Conservation (phyloP, 2,113 vertebrate genomes). For the Choloepus hoffmanni region DNA sequence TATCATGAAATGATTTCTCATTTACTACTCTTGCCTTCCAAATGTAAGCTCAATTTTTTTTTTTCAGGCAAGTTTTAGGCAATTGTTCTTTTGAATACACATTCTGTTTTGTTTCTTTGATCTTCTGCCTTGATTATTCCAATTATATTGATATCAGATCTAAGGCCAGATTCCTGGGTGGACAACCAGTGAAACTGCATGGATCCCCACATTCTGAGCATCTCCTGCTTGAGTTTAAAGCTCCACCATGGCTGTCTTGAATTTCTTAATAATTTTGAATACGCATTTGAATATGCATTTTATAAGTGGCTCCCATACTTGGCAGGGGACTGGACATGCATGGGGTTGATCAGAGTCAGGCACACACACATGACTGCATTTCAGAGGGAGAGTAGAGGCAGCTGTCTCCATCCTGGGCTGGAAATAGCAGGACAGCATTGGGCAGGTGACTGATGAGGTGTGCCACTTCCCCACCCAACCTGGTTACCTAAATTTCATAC, state of each 20-base stretch:
- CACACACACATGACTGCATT: accelerated
- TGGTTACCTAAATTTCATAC: background rate
- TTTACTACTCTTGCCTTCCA: background rate
- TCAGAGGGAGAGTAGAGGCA: background rate
- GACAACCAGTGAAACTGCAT: accelerated
- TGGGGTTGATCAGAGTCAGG: background rate
- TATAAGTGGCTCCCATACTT: background rate
- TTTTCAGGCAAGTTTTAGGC: background rate
- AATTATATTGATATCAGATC: background rate
- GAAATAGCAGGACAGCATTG: accelerated
- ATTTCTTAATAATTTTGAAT: background rate
- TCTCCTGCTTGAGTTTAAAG: background rate
- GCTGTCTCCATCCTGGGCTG: background rate
- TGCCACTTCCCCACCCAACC: background rate
- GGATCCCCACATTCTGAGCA: background rate
- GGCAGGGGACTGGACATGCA: too few relatives aligned
- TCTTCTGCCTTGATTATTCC: background rate
- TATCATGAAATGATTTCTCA: background rate
- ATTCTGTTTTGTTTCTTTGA: background rate
- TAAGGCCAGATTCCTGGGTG: background rate
- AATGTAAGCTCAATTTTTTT: background rate
- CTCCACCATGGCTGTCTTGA: background rate
- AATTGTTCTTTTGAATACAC: background rate
- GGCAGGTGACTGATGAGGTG: background rate
- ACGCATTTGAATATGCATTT: background rate